Conservation (phyloP, 2,797 vertebrate species). For the Megalops cyprinoides region DNA sequence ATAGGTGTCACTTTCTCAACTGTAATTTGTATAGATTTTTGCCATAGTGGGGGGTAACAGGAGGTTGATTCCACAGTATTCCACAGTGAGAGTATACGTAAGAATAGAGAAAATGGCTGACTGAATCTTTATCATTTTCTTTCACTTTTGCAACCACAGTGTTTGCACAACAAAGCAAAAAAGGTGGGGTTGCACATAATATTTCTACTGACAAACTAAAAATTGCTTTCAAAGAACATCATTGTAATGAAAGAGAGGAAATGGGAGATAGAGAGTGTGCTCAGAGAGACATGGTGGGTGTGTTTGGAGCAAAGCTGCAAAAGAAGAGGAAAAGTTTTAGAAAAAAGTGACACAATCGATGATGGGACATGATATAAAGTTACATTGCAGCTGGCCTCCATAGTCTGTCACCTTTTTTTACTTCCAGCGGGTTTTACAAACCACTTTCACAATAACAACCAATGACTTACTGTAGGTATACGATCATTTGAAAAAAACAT, state of each 20-base stretch:
- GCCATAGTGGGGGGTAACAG: too few relatives aligned
- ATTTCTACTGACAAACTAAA: not conserved
- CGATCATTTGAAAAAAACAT: not conserved
- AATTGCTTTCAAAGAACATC: not conserved
- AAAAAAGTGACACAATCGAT: not conserved
- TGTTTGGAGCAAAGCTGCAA: too few relatives aligned
- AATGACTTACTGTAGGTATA: not conserved
- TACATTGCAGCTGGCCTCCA: not conserved
- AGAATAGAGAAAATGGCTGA: not conserved
- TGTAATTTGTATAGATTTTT: constrained; percentile 84
- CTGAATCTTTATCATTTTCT: not conserved
- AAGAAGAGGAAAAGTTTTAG: not conserved
- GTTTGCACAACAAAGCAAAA: not conserved
- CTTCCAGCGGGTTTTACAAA: not conserved
- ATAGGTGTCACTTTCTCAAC: constrained; percentile 75
- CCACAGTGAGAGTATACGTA: constrained; percentile 17
- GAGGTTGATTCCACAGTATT: too few relatives aligned
- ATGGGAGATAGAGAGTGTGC: not conserved
- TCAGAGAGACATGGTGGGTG: too few relatives aligned
- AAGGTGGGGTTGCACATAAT: not conserved
- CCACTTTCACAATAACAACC: not conserved
- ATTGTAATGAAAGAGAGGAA: constrained; percentile 1
- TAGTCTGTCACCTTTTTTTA: not conserved
- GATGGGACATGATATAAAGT: not conserved
- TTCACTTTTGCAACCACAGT: not conserved